Evolutionary conservation across 2,113 vertebrate genomes (phyloP).

Genomic region (Nicator chloris): DNA sequence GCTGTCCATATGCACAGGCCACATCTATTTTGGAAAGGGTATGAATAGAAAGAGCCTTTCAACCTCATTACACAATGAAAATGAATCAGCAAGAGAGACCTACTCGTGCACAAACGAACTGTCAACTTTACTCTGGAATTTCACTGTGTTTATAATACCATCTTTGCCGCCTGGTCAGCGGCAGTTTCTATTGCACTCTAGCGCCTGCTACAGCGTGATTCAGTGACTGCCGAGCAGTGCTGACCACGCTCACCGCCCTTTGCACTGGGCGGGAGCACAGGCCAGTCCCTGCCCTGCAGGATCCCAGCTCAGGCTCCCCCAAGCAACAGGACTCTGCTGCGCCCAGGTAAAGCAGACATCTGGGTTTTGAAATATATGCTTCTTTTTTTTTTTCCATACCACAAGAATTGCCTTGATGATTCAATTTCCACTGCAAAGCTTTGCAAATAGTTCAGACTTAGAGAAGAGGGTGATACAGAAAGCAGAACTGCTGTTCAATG

Average conservation of each 20-base stretch:
- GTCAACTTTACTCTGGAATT: neutral
- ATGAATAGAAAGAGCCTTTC: neutral
- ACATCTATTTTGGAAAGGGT: neutral
- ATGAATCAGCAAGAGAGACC: neutral
- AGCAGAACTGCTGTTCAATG: neutral
- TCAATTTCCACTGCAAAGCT: neutral
- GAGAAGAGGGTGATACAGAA: neutral
- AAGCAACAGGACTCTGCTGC: neutral
- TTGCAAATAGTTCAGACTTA: neutral
- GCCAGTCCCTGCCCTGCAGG: neutral
- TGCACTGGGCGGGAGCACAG: neutral
- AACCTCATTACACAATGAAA: neutral
- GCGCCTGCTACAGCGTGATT: accelerated
- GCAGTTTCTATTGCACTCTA: neutral
- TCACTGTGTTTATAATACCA: neutral
- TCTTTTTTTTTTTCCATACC: neutral
- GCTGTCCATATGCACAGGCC: neutral
- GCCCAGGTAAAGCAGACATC: neutral
- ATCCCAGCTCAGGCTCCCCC: neutral
- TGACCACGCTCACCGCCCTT: neutral
- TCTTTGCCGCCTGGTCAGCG: neutral
- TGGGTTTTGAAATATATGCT: neutral
- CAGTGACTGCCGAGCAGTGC: accelerated
- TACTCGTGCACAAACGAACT: neutral
- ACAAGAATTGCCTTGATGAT: neutral